Conservation (phyloP, 2,888 invertebrate species). For the Chydorus sphaericus region DNA sequence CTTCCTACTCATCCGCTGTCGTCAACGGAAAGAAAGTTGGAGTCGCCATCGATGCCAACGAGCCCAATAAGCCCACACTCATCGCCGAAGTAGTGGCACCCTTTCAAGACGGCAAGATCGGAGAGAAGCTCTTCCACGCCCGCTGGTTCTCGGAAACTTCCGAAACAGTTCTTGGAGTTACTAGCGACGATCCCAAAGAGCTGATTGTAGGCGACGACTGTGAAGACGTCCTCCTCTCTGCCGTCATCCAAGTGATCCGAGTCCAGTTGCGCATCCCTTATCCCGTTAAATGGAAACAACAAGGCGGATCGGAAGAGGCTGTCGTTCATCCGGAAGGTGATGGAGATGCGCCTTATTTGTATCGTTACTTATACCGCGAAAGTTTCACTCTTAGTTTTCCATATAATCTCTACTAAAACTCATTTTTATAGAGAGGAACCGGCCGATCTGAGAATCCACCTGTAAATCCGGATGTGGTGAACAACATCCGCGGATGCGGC, state of each 20-base stretch:
- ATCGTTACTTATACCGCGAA: conserved; percentile 25
- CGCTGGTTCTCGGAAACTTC: conserved; percentile 53
- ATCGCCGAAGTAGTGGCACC: conserved; percentile 55
- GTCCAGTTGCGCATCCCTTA: conserved; percentile 29
- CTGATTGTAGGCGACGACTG: conserved; percentile 59
- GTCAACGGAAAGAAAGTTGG: conserved; percentile 47
- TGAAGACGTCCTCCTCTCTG: conserved; percentile 44
- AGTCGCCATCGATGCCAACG: conserved; percentile 54
- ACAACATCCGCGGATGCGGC: conserved; percentile 19
- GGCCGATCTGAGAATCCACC: conserved; percentile 31
- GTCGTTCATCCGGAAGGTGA: conserved; percentile 39
- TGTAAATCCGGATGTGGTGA: conserved; percentile 20
- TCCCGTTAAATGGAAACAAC: conserved; percentile 45
- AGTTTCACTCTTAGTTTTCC: too few species aligned
- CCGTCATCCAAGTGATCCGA: conserved; percentile 31
- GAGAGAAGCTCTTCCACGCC: conserved; percentile 50
- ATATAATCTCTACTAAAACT: too few species aligned
- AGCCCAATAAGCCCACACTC: conserved; percentile 46
- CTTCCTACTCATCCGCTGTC: conserved; percentile 32
- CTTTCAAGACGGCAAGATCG: conserved; percentile 45
- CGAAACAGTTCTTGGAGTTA: conserved; percentile 66
- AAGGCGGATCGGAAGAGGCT: conserved; percentile 42
- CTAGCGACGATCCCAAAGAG: conserved; percentile 51
- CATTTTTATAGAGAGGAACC: too few species aligned
- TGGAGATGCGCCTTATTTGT: conserved; percentile 12